Percentiles rank a stretch among this genome's conserved stretches.
phyloP scores from a whole-genome alignment of 2,888 invertebrate species.

The Nemurella pictetii region DNA sequence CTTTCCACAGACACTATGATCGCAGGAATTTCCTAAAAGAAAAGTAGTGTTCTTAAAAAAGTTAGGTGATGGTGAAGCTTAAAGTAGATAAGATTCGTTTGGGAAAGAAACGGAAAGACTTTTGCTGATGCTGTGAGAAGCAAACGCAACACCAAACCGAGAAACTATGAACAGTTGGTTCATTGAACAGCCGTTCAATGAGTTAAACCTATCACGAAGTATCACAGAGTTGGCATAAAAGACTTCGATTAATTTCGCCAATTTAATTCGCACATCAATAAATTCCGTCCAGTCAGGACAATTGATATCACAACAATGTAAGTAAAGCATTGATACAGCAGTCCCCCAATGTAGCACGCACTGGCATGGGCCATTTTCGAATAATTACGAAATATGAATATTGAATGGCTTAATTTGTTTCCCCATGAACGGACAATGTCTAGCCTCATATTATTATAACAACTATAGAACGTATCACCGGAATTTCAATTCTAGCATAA shows the following conservation, averaged over 20 bases:
- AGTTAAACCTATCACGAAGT: no score
- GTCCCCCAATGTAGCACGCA: neutral
- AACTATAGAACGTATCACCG: neutral
- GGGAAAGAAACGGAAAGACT: no score
- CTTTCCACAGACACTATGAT: no score
- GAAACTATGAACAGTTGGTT: no score
- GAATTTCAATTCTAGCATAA: neutral
- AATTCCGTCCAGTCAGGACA: neutral
- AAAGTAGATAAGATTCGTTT: no score
- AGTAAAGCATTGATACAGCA: neutral
- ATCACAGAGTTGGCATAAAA: no score
- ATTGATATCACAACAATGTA: neutral
- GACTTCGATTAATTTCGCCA: neutral
- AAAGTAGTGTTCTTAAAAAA: no score
- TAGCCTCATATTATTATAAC: neutral
- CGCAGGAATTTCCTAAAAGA: no score
- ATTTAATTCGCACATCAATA: neutral
- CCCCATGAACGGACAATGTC: neutral
- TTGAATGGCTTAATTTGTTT: neutral
- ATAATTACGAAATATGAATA: neutral
- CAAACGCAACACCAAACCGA: no score
- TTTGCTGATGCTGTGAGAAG: no score
- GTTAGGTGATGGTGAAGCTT: no score
- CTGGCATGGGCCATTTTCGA: neutral
- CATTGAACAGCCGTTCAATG: no score